Base-by-base conservation (phyloP, 1,140 invertebrate genomes). In the Drosophila pectinifera region DNA sequence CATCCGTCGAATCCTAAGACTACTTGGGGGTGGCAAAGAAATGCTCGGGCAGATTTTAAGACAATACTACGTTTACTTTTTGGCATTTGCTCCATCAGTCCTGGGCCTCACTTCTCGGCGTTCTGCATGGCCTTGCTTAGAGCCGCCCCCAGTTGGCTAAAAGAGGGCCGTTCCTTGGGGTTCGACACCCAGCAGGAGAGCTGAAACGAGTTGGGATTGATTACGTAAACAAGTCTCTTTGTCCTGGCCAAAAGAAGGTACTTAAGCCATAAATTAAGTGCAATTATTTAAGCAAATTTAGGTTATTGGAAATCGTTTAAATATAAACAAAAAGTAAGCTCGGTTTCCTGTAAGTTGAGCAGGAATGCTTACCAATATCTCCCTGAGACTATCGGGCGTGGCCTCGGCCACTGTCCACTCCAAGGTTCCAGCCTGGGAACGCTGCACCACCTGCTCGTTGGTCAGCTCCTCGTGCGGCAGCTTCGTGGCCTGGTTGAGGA, bases 401-500 rank as follows among this genome's bases (percentile, higher is more conserved):
- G 93, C 92, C 36, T 94, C 93, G 48, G 95, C 94, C 0, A 94
- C 80, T 57, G 94, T 94, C 96, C 96, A 96, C 51, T 94, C 92
- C 13, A 96, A 91, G 0, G 94, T 93, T 38, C 95, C 95, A 2
- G 92, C 92, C 88, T 96, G 96, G 6, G 97, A 92, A 36, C 95
- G 94, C 54, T 95, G 93, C 58, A 98, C 70, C 53, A 97, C 94
- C 7, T 95, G 95, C 45, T 96, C 96, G 84, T 98, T 96, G 80
- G 95, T 95, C 55, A 97, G 93, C 70, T 97, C 96, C 10, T 95
- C 94, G 82, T 98, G 97, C 0, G 98, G 98, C 42, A 98, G 92
- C 78, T 97, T 96, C 0, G 97, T 98, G 91, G 96, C 95, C 59
- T 96, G 95, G 91, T 83, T 92, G 78, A 91, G 92, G 53, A 94